Conservation (phyloP, 2,113 vertebrate genomes). For the Ploceus nigricollis region DNA sequence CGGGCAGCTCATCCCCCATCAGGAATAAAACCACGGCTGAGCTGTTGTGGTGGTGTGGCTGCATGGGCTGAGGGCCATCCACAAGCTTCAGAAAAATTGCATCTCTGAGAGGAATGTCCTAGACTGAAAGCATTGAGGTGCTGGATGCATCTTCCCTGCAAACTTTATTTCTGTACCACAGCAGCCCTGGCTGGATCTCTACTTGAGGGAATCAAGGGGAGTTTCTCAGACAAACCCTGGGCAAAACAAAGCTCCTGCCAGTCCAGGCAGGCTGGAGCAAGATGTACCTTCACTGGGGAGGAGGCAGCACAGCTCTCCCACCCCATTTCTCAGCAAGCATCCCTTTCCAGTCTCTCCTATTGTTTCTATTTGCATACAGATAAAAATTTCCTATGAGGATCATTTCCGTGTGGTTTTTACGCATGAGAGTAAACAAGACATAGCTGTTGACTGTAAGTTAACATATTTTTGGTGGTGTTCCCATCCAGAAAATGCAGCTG, state of each 20-base stretch:
- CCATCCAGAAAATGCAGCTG: constrained; percentile 61
- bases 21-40: neutral
- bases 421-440: constrained; percentile 18
- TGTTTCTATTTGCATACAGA: neutral
- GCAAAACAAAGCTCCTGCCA: neutral
- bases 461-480: constrained; percentile 40
- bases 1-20: fast-evolving
- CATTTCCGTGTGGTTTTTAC: neutral
- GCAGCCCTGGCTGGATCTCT: neutral
- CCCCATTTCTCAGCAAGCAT: neutral
- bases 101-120: neutral
- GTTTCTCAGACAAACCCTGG: neutral
- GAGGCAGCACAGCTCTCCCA: neutral
- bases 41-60: fast-evolving
- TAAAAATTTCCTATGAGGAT: neutral
- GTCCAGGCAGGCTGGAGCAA: neutral
- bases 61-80: neutral
- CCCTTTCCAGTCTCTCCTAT: neutral
- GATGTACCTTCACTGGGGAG: neutral
- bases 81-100: neutral
- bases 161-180: neutral
- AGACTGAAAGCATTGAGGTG: neutral
- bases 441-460: constrained; percentile 21
- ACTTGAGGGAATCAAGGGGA: neutral
- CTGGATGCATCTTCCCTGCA: neutral